These are phyloP conservation scores for Phoenoteleia sp. DNA, from an alignment of 2,888 invertebrate genomes.

Conservation along the genomic window DNA sequence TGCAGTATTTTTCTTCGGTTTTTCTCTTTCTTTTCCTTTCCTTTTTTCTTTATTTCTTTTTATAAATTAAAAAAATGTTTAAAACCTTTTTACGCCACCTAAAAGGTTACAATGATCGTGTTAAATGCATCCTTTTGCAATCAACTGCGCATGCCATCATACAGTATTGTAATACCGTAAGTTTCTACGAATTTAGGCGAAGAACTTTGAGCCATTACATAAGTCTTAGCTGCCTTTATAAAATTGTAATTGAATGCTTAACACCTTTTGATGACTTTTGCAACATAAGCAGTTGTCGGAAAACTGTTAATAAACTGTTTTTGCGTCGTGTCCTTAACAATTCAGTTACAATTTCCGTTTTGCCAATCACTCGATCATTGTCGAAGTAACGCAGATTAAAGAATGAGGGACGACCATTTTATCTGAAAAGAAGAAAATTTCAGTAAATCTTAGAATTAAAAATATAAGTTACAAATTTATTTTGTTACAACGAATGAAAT, in stretches of 20 bases:
- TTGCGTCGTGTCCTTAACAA: too few species aligned
- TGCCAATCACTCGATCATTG: too few species aligned
- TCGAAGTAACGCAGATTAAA: constrained; percentile 14
- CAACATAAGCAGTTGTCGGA: background rate
- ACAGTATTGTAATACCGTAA: constrained; percentile 77
- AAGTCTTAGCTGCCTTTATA: constrained; percentile 63
- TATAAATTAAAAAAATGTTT: constrained; percentile 20
- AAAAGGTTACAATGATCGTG: constrained; percentile 51
- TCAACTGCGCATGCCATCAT: constrained; percentile 77
- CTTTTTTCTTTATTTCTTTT: constrained; percentile 6
- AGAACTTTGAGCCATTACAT: constrained; percentile 50
- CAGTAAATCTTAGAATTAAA: too few species aligned
- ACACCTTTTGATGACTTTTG: constrained; percentile 4
- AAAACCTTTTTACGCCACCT: constrained; percentile 37
- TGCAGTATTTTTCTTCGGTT: constrained; percentile 48
- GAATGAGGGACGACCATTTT: constrained; percentile 3
- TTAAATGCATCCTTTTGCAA: constrained; percentile 69
- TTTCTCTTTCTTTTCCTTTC: background rate
- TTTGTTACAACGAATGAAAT: too few species aligned
- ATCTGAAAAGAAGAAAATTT: constrained; percentile 1
- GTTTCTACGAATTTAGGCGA: constrained; percentile 67
- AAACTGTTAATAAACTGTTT: background rate
- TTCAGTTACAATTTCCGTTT: too few species aligned
- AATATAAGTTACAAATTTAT: background rate
- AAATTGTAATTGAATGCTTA: constrained; percentile 50